phyloP scores from a whole-genome alignment of 1,140 invertebrate species.

The Pogonomyrmex barbatus region DNA sequence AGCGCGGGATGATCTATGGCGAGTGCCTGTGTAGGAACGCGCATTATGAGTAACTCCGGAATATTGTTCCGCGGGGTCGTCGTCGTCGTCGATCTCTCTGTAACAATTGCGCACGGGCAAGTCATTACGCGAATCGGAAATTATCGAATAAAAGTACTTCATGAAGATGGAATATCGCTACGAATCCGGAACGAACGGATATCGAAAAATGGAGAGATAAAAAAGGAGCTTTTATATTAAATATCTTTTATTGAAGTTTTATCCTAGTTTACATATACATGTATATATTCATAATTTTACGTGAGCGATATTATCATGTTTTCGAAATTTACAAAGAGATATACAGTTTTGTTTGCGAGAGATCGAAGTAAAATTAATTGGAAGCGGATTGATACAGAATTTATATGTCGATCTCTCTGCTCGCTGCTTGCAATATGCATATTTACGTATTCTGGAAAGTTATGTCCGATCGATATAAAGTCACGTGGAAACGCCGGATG shows the following conservation, averaged over 20 bases:
- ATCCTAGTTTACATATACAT: background rate
- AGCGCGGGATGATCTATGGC: constrained; percentile 38
- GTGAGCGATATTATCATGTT: constrained; percentile 1
- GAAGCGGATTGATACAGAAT: constrained; percentile 39
- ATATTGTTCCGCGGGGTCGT: constrained; percentile 23
- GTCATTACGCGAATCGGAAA: constrained; percentile 14
- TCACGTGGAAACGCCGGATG: constrained; percentile 39
- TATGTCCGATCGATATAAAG: constrained; percentile 45
- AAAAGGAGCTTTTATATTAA: background rate
- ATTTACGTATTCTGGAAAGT: constrained; percentile 49
- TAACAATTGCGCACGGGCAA: background rate
- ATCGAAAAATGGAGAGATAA: background rate
- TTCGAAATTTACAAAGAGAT: background rate
- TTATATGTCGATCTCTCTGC: constrained; percentile 35
- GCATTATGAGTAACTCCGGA: constrained; percentile 37
- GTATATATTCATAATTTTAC: background rate
- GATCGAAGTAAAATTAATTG: constrained; percentile 32
- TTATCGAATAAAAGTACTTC: background rate
- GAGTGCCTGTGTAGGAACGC: constrained; percentile 2
- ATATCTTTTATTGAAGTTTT: background rate
- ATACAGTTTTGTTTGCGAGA: constrained; percentile 4
- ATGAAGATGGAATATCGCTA: background rate
- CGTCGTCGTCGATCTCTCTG: constrained; percentile 28
- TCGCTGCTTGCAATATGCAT: constrained; percentile 19
- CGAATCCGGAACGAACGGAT: background rate